Evolutionary conservation across 1,140 invertebrate genomes (phyloP).

Genomic region (Plutomurus gul): DNA sequence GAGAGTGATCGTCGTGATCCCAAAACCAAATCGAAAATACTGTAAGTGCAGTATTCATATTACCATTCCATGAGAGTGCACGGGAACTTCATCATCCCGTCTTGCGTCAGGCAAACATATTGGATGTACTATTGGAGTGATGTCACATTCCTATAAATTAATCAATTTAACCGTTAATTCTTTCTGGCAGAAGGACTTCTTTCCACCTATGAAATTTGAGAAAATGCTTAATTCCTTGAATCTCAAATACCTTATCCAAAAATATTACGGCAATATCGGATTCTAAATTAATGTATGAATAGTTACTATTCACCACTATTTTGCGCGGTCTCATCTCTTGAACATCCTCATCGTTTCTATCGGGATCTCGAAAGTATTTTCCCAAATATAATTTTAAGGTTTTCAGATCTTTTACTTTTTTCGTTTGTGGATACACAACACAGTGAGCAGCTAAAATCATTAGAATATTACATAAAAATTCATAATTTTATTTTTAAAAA

Average conservation of each 20-base stretch:
- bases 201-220: neutral
- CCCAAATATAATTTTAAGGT: slow-evolving; percentile 22
- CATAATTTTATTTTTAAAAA: too few relatives aligned
- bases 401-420: neutral
- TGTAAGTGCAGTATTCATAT: neutral
- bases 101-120: slow-evolving; percentile 33
- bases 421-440: slow-evolving; percentile 31
- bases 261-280: slow-evolving; percentile 47
- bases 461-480: neutral
- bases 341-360: slow-evolving; percentile 39
- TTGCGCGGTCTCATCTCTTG: neutral
- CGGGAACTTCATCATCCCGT: slow-evolving; percentile 29
- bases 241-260: slow-evolving; percentile 14
- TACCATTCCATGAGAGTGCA: slow-evolving; percentile 31
- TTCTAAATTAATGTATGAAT: slow-evolving; percentile 32
- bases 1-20: neutral
- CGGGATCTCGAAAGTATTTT: slow-evolving; percentile 35
- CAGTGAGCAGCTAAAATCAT: slow-evolving; percentile 48
- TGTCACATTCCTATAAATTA: neutral
- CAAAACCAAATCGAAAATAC: neutral
- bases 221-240: neutral
- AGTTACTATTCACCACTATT: slow-evolving; percentile 36
- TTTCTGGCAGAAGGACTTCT: neutral
- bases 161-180: neutral
- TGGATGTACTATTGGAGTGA: slow-evolving; percentile 31